Conservation (phyloP, 1,140 invertebrate species). For the Pogonus chalceus region DNA sequence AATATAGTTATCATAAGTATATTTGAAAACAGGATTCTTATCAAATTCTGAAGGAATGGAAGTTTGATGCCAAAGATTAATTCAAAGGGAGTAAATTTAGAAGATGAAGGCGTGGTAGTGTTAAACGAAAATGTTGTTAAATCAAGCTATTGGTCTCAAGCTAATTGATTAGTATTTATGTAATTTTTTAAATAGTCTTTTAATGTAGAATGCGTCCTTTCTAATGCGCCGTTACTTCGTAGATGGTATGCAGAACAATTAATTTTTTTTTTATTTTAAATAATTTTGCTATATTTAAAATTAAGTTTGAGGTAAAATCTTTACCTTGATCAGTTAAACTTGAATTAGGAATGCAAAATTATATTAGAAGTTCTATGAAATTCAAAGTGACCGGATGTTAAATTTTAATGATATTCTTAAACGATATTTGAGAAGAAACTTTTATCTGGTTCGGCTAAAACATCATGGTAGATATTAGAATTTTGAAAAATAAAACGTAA, state of each 20-base stretch:
- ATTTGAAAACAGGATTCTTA: constrained; percentile 10
- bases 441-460: no score
- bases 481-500: no score
- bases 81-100: no score
- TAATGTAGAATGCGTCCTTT: no score
- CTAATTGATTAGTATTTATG: constrained; percentile 21
- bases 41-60: constrained; percentile 12
- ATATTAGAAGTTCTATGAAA: no score
- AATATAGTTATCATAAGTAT: constrained; percentile 20
- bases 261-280: constrained; percentile 14
- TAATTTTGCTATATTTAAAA: constrained; percentile 15
- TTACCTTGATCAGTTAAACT: constrained; percentile 20
- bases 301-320: constrained; percentile 17
- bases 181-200: constrained; percentile 30
- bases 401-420: no score
- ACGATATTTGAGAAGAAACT: no score
- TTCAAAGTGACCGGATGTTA: no score
- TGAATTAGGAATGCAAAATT: constrained; percentile 15
- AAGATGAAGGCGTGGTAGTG: constrained; percentile 18
- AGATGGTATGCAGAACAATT: constrained; percentile 15
- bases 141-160: no score
- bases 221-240: constrained; percentile 20
- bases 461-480: no score
- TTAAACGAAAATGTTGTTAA: no score
- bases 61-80: constrained; percentile 20